These are phyloP conservation scores for Trichacis sp. DNA, from an alignment of 2,888 invertebrate species.

Conservation along the genomic window DNA sequence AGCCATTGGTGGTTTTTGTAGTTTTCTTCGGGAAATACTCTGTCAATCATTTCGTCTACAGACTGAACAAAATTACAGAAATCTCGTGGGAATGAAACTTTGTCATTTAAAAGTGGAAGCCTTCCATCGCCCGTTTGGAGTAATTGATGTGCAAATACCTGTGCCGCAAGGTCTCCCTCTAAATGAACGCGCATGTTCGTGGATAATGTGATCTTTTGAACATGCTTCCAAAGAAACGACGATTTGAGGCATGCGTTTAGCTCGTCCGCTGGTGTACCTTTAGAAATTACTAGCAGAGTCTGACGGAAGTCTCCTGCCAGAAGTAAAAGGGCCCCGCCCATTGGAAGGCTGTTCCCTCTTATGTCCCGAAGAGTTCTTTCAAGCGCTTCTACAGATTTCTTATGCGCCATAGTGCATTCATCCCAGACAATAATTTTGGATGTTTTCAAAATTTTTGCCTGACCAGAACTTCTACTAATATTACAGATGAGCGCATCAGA, in stretches of 20 bases:
- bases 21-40: conserved; percentile 55
- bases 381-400: conserved; percentile 9
- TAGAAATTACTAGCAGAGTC: conserved; percentile 48
- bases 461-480: conserved; percentile 47
- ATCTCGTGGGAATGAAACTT: too few species aligned
- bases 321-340: conserved; percentile 44
- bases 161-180: conserved; percentile 11
- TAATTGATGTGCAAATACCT: conserved; percentile 29
- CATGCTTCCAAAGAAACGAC: conserved; percentile 24
- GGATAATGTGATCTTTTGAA: conserved; percentile 28
- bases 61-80: conserved; percentile 53
- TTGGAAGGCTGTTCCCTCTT: conserved; percentile 27
- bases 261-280: conserved; percentile 37
- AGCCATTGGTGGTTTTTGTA: conserved; percentile 51
- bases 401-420: conserved; percentile 47
- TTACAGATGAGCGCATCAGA: conserved; percentile 56
- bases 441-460: conserved; percentile 51
- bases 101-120: conserved; percentile 49
- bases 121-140: conserved; percentile 41
- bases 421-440: conserved; percentile 64
- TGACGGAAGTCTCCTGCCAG: conserved; percentile 52
- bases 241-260: conserved; percentile 9
- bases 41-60: conserved; percentile 47
- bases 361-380: conserved; percentile 28
- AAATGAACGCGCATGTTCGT: conserved; percentile 35